A percentile compares a stretch with the other conserved stretches of the same genome.
phyloP scores from a whole-genome alignment of 1,140 invertebrate genomes.

The Ceratosolen solmsi region DNA sequence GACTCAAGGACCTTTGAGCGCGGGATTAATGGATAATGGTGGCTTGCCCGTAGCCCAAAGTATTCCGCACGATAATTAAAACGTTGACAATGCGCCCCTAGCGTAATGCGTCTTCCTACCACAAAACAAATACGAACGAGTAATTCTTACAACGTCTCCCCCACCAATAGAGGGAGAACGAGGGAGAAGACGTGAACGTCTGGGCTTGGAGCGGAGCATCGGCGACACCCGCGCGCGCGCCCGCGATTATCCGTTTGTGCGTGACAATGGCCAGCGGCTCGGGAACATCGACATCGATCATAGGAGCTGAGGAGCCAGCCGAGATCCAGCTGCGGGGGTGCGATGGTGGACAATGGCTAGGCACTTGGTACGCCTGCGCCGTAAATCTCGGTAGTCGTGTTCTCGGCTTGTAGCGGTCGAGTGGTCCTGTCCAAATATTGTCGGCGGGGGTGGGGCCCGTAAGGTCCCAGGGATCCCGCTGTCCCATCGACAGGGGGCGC shows the following conservation, averaged over 20 bases:
- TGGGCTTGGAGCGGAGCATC: neutral
- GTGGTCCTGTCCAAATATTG: conserved; percentile 63
- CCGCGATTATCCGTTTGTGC: neutral
- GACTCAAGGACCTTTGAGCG: too few species aligned
- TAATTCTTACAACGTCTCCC: too few species aligned
- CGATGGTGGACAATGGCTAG: neutral
- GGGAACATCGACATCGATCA: neutral
- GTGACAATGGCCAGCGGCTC: too few species aligned
- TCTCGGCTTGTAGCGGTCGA: conserved; percentile 25
- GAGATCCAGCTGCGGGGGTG: conserved; percentile 8
- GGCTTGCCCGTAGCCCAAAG: too few species aligned
- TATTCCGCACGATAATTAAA: neutral
- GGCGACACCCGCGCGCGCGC: neutral
- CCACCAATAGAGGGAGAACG: too few species aligned
- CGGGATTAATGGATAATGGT: too few species aligned
- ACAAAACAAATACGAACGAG: too few species aligned
- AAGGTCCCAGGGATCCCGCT: too few species aligned
- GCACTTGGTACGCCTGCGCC: neutral
- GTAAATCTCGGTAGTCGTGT: conserved; percentile 28
- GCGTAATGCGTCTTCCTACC: too few species aligned
- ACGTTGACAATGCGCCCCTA: neutral
- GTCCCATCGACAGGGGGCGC: conserved; percentile 24
- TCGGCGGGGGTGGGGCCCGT: conserved; percentile 55
- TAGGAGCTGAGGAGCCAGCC: neutral
- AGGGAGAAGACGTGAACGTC: neutral